Percentiles rank a stretch among this genome's conserved stretches.
Conservation (phyloP, 2,888 invertebrate genomes). For the Bibio marci region DNA sequence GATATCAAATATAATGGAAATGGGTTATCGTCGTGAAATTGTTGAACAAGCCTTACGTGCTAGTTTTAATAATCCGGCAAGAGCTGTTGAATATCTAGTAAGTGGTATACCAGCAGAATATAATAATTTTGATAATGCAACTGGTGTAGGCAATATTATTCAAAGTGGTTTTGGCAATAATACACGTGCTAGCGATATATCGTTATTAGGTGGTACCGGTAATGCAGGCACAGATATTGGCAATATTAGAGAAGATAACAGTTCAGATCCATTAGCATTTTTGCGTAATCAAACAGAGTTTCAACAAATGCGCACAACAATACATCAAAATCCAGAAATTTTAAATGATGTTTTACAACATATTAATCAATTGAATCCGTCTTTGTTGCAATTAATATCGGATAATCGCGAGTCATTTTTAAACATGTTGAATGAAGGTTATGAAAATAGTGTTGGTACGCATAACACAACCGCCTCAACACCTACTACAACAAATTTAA, state of each 20-base stretch:
- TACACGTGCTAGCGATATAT: constrained; percentile 2
- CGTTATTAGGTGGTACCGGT: constrained; percentile 5
- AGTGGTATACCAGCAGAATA: constrained; percentile 61
- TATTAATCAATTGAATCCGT: constrained; percentile 91
- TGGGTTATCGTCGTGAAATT: constrained; percentile 77
- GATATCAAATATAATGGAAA: constrained; percentile 84
- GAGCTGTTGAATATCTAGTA: constrained; percentile 94
- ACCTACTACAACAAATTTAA: too few relatives aligned
- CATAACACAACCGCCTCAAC: too few relatives aligned
- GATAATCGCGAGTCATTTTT: constrained; percentile 92
- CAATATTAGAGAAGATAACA: too few relatives aligned
- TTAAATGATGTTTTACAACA: constrained; percentile 88
- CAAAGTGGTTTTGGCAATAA: constrained; percentile 5
- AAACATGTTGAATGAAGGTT: constrained; percentile 76
- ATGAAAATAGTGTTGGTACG: too few relatives aligned
- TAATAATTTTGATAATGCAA: not conserved
- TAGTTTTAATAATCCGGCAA: constrained; percentile 92
- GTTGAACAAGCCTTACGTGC: constrained; percentile 74
- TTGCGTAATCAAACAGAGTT: constrained; percentile 89
- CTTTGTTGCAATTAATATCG: constrained; percentile 78
- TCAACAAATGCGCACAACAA: constrained; percentile 85
- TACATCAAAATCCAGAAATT: constrained; percentile 87
- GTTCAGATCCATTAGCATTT: constrained; percentile 82
- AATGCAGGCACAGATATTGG: constrained; percentile 4
- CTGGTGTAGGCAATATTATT: constrained; percentile 28